Evolutionary conservation across 2,113 vertebrate genomes (phyloP).

Genomic region (Sylvietta virens): DNA sequence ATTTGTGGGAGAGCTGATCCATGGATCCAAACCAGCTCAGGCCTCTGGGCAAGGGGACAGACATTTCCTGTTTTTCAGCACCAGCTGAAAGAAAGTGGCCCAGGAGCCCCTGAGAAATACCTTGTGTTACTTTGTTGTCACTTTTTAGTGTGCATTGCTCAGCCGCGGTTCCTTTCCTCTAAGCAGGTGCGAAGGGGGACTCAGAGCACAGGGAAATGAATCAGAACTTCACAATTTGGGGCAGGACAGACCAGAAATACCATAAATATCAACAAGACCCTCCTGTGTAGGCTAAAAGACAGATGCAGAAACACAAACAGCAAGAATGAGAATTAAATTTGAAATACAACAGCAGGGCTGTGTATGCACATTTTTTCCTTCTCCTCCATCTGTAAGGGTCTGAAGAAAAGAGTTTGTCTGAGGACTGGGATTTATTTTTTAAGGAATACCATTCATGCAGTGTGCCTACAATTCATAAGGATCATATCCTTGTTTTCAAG

Average conservation of each 20-base stretch:
- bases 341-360: not conserved
- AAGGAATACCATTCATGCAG: not conserved
- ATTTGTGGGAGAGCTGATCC: not conserved
- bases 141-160: not conserved
- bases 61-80: constrained; percentile 58
- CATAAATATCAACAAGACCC: not conserved
- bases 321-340: not conserved
- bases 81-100: not conserved
- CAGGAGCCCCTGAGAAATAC: not conserved
- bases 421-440: not conserved
- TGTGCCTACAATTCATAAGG: not conserved
- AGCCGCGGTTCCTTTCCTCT: not conserved
- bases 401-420: not conserved
- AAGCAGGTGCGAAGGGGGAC: not conserved
- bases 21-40: not conserved
- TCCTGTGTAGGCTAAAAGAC: not conserved
- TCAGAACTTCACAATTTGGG: not conserved
- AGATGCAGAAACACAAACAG: not conserved
- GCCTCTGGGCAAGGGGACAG: not conserved
- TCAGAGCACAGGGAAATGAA: constrained; percentile 13
- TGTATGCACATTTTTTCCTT: rapidly evolving
- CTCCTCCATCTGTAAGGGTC: not conserved
- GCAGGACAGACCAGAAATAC: not conserved
- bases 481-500: not conserved
- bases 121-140: not conserved